Evolutionary conservation across 2,888 invertebrate genomes (phyloP), one percentile per base, ranked within the genome.

Genomic region (Lagria hirta): DNA sequence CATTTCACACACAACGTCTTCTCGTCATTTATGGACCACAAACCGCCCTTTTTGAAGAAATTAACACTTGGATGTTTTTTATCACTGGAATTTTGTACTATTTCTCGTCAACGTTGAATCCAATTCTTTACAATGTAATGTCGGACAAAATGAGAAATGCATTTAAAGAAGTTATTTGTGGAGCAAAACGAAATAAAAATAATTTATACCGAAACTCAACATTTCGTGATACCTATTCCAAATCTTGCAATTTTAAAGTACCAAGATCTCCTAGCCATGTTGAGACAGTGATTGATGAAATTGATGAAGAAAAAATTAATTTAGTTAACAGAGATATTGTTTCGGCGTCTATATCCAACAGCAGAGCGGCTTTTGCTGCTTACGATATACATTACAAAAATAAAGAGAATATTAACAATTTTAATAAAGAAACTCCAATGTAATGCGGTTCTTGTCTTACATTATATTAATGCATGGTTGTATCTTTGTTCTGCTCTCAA

Each of bases 1-100:
- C 96, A 15, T 96, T 95, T 75, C 96, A 96, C 74, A 82, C 88
- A 49, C 96, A 96, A 72, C 77, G 96, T 3, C 76, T 96, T 36
- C 81, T 92, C 69, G 88, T 85, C 66, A 79, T 89, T 56, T 86
- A 91, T 68, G 86, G 81, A 15, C 76, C 77, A 49, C 70, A 80
- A 12, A 75, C 75, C 34, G 75, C 82, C 63, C 84, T 81, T 69
- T 79, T 80, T 66, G 73, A 77, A 40, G 73, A 75, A 47, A 76
- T 88, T 60, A 89, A 88, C 69, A 85, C 86, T 62, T 86, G 84
- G 79, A 74, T 89, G 52, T 91, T 85, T 72, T 83, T 83, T 57
- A 76, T 86, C 5, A 83, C 88, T 6, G 92, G 91, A 0, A 82
- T 85, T 47, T 79, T 89, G 40, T 92, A 91, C 72, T 92, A 90